Evolutionary conservation across 2,113 vertebrate genomes (phyloP), one percentile per base, ranked within the genome.

Genomic region (Elanoides forficatus): DNA sequence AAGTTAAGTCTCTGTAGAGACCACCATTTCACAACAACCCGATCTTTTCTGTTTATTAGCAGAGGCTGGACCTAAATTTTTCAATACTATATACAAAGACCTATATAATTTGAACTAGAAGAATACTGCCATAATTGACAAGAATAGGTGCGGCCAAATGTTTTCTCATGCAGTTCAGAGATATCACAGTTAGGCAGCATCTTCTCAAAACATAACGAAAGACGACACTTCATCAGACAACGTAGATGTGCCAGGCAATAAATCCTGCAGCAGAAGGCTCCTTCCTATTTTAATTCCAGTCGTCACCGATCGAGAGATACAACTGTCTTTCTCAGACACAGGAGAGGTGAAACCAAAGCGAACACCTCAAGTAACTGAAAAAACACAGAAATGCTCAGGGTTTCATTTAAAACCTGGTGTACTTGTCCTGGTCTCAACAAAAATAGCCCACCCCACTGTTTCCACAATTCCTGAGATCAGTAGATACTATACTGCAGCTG

Each of bases 281-380:
- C 62, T 67, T 93, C 79, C 83, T 94, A 89, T 85, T 96, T 94
- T 73, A 91, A 91, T 94, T 87, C 62, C 13, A 60, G 42, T 42
- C 2, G 0, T 65, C 66, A 40, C 20, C 1, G 42, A 89, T 81
- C 1, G 4, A 75, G 78, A 95, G 53, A 91, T 79, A 90, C 40
- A 82, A 87, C 52, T 93, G 43, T 65, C 58, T 94, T 93, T 62
- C 79, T 81, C 30, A 87, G 76, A 71, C 25, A 50, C 11, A 19
- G 47, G 29, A 94, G 50, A 81, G 42, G 59, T 32, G 29, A 88
- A 95, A 94, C 70, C 70, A 85, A 93, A 81, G 23, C 72, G 81
- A 93, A 70, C 63, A 67, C 47, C 70, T 60, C 58, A 34, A 73
- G 55, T 26, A 83, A 81, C 45, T 73, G 59, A 53, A 73, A 58